Percentiles rank a stretch among this genome's conserved stretches.
These are phyloP conservation scores for Drosophila aldrichi DNA, from an alignment of 2,888 invertebrate genomes.

Conservation along the genomic window DNA sequence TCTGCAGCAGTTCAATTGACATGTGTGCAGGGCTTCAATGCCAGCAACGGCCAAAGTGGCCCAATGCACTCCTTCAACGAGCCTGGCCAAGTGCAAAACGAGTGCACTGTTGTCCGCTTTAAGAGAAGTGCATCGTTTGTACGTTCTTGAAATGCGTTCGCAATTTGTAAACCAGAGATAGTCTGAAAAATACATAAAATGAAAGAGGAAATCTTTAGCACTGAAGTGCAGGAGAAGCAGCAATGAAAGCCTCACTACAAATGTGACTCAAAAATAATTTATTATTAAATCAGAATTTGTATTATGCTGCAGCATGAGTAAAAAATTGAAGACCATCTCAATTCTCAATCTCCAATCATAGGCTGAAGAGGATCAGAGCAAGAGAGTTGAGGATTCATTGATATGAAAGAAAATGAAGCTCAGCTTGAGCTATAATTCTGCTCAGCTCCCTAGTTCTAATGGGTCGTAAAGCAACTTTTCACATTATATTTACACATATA, in stretches of 20 bases:
- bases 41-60: conserved; percentile 25
- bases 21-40: conserved; percentile 32
- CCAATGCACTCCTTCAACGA: conserved; percentile 20
- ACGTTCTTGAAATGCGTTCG: conserved; percentile 17
- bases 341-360: too few species aligned
- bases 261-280: not conserved
- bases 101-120: conserved; percentile 8
- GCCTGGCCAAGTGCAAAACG: conserved; percentile 22
- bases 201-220: not conserved
- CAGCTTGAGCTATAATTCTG: too few species aligned
- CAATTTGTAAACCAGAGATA: conserved; percentile 25
- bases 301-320: too few species aligned
- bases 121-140: conserved; percentile 10
- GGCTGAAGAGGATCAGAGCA: too few species aligned
- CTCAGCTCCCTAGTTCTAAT: not conserved
- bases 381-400: too few species aligned
- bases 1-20: conserved; percentile 62
- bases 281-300: not conserved
- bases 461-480: not conserved
- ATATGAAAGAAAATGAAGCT: too few species aligned
- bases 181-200: conserved; percentile 4
- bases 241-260: not conserved
- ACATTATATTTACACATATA: too few species aligned
- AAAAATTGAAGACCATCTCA: too few species aligned
- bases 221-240: not conserved